Base-by-base conservation (phyloP, 2,888 invertebrate genomes). In the Lycocerus yunnanus region DNA sequence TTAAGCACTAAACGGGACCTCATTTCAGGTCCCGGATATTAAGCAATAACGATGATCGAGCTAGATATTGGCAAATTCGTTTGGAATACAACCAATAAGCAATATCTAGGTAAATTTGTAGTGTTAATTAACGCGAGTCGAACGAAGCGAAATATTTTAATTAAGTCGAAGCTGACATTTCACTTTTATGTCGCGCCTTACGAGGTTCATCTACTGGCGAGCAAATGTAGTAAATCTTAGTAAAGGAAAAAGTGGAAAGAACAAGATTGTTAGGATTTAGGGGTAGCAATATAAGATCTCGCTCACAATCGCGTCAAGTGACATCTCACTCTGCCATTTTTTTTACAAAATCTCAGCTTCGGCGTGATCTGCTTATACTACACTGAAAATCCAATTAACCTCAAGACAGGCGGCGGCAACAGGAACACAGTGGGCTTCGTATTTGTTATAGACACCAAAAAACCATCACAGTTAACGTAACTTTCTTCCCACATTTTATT, bases 321-420 rank as follows among this genome's bases (percentile, higher is more conserved):
- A 79, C 78, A 78, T 79, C 77, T 76, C 72, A 76, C 69, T 74
- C 67, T 63, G 75, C 70, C 69, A 77, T 73, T 80, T 79, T 18
- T n/a, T 79, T 79, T 69, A 77, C 77, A 81, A 79, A 79, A 78
- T 76, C 78, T 76, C 73, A 68, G 74, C 69, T 76, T 76, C 73
- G 68, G 72, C 72, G 71, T 79, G 80, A 81, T 81, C 81, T 79
- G 78, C 80, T 80, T 81, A 80, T 77, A 78, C 77, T 79, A 80
- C 67, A 80, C 76, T 79, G 78, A 80, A 80, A 80, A 80, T 81
- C 79, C 77, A 80, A 83, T 80, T 82, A 81, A 83, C 83, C 81
- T 83, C 78, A 81, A 78, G 79, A 79, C 80, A 78, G 82, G 71
- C 78, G 82, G 79, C 75, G 77, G 78, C 79, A 79, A 78, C 78